phyloP scores from a whole-genome alignment of 2,797 vertebrate species.

The Gorsachius magnificus region DNA sequence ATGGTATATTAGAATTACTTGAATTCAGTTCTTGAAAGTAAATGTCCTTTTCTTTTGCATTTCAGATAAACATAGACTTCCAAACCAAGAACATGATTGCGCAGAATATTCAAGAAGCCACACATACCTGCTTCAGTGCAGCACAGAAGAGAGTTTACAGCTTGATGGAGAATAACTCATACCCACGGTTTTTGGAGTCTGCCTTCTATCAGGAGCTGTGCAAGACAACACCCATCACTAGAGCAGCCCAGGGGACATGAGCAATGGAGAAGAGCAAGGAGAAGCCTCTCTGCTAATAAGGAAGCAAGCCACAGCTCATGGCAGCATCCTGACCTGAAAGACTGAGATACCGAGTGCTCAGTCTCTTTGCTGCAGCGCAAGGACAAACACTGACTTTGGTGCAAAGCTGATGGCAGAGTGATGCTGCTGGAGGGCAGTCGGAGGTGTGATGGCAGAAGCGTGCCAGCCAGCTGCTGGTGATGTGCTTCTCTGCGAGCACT shows the following conservation, averaged over 20 bases:
- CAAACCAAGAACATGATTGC: slow-evolving; percentile 82
- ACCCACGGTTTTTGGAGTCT: slow-evolving; percentile 87
- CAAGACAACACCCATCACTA: slow-evolving; percentile 62
- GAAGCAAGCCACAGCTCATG: not conserved
- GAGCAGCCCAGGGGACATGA: slow-evolving; percentile 72
- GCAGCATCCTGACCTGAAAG: not conserved
- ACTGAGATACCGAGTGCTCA: not conserved
- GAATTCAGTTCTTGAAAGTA: not conserved
- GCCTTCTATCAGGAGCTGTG: slow-evolving; percentile 87
- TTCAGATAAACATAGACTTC: slow-evolving; percentile 92
- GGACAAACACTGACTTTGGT: slow-evolving; percentile 45
- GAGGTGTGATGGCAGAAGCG: not conserved
- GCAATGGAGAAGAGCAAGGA: not conserved
- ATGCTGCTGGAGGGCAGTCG: not conserved
- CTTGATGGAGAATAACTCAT: slow-evolving; percentile 93
- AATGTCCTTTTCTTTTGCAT: not conserved
- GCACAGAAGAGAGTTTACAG: slow-evolving; percentile 88
- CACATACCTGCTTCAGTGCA: slow-evolving; percentile 78
- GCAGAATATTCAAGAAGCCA: slow-evolving; percentile 81
- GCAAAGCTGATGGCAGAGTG: not conserved
- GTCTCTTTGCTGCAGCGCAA: slow-evolving; percentile 12
- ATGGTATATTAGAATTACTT: not conserved
- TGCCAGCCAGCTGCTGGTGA: not conserved
- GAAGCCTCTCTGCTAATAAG: not conserved
- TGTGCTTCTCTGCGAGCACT: not conserved